Base-by-base conservation (phyloP, 53 echinoderm and acorn worm species). In the Luidia sarsii region DNA sequence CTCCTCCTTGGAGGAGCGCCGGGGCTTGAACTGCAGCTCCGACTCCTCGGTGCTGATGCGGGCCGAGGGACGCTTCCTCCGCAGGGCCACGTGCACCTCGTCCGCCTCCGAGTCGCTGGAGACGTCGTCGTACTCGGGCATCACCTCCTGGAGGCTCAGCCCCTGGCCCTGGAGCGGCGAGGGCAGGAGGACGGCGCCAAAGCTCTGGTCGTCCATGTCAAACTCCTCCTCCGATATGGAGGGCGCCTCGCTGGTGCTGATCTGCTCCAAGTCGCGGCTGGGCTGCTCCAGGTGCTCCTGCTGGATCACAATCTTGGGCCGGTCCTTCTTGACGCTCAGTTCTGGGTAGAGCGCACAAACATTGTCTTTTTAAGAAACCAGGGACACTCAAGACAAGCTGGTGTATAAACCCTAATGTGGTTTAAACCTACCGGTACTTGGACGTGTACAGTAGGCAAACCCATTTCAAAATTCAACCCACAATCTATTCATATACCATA, bases 171-270 rank as follows among this genome's bases (percentile, higher is more conserved):
- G 29, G 32, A 61, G 32, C 10, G 77, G 60, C 22, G 77, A 77
- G 7, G 59, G 43, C 61, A 77, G 30, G 16, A 60, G 43, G n/a
- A 77, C 59, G 5, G 77, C 60, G 61, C 59, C 61, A 32, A 77
- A 77, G 48, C 49, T 61, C 11, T 77, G 77, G 19, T 77, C 77
- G 2, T 77, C 84, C 45, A 67, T 53, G 34, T 73, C 72, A 39
- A 84, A 87, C 20, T 95, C 95, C 75, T 95, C 92, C 39, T 87
- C 87, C 19, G 90, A 84, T 64, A 93, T 88, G 3, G 95, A 95
- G 43, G 95, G 92, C 18, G 92, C 95, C 59, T 95, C 95, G 16
- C 94, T 94, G 36, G 88, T 90, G 75, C 94, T 94, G 55, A 81
- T 83, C 45, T 90, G 85, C 50, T 84, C 84, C n/a, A 73, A 63